Evolutionary conservation across 2,113 vertebrate species (phyloP).

Genomic region (Bubalus kerabau): DNA sequence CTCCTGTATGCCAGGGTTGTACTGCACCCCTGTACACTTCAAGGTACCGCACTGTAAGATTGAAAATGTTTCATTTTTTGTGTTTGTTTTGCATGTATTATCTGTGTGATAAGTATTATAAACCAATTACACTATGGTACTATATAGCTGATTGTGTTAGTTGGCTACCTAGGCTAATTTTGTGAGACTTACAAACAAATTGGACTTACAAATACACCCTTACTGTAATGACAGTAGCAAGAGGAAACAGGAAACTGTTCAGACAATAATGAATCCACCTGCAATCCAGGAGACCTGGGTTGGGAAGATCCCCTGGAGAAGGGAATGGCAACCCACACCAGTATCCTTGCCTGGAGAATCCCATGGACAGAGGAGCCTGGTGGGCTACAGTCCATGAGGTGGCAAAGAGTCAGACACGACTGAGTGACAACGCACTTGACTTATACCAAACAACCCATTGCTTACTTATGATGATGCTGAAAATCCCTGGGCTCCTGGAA

Average conservation of each 20-base stretch:
- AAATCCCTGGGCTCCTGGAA: neutral
- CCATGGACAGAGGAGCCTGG: neutral
- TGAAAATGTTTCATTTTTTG: neutral
- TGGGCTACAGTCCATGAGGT: neutral
- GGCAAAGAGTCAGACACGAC: neutral
- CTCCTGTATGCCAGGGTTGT: neutral
- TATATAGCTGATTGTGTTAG: too few species aligned
- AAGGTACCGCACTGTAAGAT: neutral
- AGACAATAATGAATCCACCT: neutral
- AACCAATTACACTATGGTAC: neutral
- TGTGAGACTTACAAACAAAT: too few species aligned
- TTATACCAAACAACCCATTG: neutral
- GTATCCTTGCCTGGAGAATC: neutral
- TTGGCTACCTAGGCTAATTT: too few species aligned
- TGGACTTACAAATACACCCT: neutral
- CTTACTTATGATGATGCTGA: neutral
- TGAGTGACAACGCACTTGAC: neutral
- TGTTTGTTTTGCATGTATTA: neutral
- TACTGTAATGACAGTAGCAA: neutral
- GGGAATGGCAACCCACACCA: neutral
- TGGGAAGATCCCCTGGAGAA: neutral
- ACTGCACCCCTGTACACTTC: neutral
- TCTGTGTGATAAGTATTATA: neutral
- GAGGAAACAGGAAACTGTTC: neutral
- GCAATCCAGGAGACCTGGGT: neutral